These are phyloP conservation scores for Danio kyathit DNA, from an alignment of 2,797 vertebrate genomes.

Conservation along the genomic window DNA sequence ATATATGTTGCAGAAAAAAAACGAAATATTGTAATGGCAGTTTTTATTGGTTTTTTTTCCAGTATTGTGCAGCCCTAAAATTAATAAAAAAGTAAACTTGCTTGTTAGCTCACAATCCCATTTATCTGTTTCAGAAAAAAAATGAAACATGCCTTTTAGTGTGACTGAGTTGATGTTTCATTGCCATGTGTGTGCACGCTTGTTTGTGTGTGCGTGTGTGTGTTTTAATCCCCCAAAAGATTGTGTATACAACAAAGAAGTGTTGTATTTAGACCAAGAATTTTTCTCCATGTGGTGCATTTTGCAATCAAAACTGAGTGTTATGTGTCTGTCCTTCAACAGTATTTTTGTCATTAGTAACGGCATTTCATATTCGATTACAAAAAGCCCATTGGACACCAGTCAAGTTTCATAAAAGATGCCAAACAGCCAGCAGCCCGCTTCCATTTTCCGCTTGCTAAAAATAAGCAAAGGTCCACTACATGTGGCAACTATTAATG, in stretches of 20 bases:
- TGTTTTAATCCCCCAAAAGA: background rate
- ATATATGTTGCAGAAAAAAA: too few species aligned
- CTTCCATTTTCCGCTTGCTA: background rate
- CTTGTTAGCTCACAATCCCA: too few species aligned
- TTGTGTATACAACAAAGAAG: background rate
- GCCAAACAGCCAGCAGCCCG: background rate
- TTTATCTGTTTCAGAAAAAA: too few species aligned
- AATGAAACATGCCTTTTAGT: too few species aligned
- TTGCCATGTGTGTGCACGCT: too few species aligned
- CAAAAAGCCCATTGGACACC: background rate
- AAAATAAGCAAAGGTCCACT: slow-evolving; percentile 6
- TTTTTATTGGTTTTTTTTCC: too few species aligned
- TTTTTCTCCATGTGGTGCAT: background rate
- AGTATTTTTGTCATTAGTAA: background rate
- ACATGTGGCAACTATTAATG: slow-evolving; percentile 3
- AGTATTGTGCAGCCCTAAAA: too few species aligned
- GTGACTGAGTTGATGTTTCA: too few species aligned
- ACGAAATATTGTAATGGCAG: too few species aligned
- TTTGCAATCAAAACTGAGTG: background rate
- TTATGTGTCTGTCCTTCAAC: background rate
- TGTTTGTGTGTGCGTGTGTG: too few species aligned
- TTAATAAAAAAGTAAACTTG: too few species aligned
- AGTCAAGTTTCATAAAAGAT: background rate
- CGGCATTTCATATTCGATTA: background rate
- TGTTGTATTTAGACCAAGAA: background rate